Base-by-base conservation (phyloP, 37 sponge, comb jelly and placozoan species). In the Beroe forskalii region DNA sequence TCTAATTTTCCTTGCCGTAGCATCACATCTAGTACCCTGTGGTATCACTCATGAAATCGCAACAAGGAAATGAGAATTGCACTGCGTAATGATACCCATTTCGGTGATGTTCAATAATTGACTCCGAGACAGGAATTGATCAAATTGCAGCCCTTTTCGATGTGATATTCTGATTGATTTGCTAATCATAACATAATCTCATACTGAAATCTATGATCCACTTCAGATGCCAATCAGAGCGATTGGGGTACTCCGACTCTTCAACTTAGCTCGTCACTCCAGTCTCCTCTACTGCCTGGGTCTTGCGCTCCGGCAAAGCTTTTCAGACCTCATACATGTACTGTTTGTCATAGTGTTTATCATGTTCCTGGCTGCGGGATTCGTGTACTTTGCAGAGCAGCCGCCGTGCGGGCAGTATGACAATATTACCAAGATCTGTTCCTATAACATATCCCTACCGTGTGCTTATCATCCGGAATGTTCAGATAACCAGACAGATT, bases 261-360 rank as follows among this genome's bases (percentile, higher is more conserved):
- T 72, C 40, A 72, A 72, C 20, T 20, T 72, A 22, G 75, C 75
- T 20, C 36, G 75, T 36, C 75, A 72, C 40, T 72, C 75, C 37
- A 72, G 39, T 33, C 75, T 72, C 1, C 75, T 72, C 38, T 72
- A 72, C 38, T 72, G 75, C 40, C 75, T 72, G 38, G 75, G 75
- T 38, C 75, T 72, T 19, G 75, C 75, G 6, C 75, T 72, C 9
- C 3, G 75, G 2, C 75, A 72, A 30, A 72, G 75, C 35, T 72
- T 72, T 30, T 72, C 75, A 72, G 75, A 72, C 31, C 75, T 72
- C 9, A 6, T 72, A 3, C 75, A 72, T 39, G 75, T 72, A 6
- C 32, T 72, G 33, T 23, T 23, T 8, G 75, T 72, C 20, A 72
- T 72, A 8, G 35, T 72, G 39, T 72, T 72, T 39, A 72, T 72